phyloP scores from a whole-genome alignment of 2,797 vertebrate genomes.

The Tiaroga cobitis region DNA sequence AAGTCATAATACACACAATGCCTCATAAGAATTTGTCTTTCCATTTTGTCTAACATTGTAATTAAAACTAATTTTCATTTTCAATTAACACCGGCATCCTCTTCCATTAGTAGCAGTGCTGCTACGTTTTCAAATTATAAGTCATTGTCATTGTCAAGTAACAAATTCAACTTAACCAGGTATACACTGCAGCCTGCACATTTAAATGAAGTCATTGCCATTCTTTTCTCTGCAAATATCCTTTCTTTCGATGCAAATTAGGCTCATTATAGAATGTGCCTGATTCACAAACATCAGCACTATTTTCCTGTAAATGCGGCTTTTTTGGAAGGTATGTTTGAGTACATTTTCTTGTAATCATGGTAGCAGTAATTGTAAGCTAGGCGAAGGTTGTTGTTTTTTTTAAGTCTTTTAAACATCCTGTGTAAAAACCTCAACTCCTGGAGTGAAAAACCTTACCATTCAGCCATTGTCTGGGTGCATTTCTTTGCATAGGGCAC shows the following conservation, averaged over 20 bases:
- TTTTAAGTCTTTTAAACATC: background rate
- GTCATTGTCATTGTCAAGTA: background rate
- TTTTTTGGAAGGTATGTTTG: slow-evolving; percentile 1
- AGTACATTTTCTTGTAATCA: slow-evolving; percentile 1
- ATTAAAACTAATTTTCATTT: background rate
- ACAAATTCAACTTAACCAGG: background rate
- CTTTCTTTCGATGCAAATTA: slow-evolving; percentile 20
- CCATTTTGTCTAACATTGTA: background rate
- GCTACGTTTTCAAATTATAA: background rate
- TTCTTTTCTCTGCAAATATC: slow-evolving; percentile 9
- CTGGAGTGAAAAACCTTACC: background rate
- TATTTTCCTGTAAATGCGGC: background rate
- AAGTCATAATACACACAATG: background rate
- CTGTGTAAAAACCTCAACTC: background rate
- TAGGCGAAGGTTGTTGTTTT: background rate
- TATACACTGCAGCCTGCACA: background rate
- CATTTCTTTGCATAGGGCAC: background rate
- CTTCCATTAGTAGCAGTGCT: background rate
- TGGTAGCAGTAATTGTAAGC: background rate
- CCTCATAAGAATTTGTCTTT: background rate
- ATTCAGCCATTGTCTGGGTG: background rate
- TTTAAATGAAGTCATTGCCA: slow-evolving; percentile 19
- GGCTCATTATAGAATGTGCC: background rate
- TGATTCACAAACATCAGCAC: slow-evolving; percentile 19
- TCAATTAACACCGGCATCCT: background rate